Conservation (phyloP, 1,140 invertebrate species). For the Drosophila baimaii region DNA sequence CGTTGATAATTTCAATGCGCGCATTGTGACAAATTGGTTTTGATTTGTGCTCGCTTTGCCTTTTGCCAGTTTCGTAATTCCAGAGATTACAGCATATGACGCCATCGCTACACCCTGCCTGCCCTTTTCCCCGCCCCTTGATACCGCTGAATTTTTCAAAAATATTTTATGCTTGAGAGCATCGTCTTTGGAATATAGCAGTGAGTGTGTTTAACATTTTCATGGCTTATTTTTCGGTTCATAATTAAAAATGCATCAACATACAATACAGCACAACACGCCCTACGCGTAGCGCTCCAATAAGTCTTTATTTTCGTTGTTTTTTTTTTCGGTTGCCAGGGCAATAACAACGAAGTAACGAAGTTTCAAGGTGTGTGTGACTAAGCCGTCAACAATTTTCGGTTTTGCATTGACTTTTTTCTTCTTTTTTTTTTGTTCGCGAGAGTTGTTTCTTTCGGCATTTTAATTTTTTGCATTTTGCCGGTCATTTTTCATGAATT, state of each 20-base stretch:
- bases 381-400: conserved; percentile 71
- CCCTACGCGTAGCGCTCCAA: conserved; percentile 52
- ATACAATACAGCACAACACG: conserved; percentile 58
- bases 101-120: conserved; percentile 32
- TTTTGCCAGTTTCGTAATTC: conserved; percentile 61
- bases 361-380: conserved; percentile 75
- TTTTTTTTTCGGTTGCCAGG: conserved; percentile 67
- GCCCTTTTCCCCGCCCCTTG: not conserved
- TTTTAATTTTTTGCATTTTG: conserved; percentile 66
- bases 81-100: conserved; percentile 67
- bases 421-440: conserved; percentile 7
- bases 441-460: conserved; percentile 54
- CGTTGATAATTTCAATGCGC: conserved; percentile 74
- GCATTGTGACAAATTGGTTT: conserved; percentile 79
- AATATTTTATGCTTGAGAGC: conserved; percentile 74
- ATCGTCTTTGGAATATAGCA: conserved; percentile 30
- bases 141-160: not conserved
- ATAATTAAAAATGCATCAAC: conserved; percentile 79
- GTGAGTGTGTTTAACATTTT: conserved; percentile 56
- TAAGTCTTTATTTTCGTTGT: conserved; percentile 42
- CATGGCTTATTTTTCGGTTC: conserved; percentile 62
- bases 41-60: conserved; percentile 62
- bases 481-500: conserved; percentile 67
- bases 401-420: conserved; percentile 57
- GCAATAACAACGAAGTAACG: conserved; percentile 54